Conservation (phyloP, 2,888 invertebrate genomes). For the Sympetrum striolatum region DNA sequence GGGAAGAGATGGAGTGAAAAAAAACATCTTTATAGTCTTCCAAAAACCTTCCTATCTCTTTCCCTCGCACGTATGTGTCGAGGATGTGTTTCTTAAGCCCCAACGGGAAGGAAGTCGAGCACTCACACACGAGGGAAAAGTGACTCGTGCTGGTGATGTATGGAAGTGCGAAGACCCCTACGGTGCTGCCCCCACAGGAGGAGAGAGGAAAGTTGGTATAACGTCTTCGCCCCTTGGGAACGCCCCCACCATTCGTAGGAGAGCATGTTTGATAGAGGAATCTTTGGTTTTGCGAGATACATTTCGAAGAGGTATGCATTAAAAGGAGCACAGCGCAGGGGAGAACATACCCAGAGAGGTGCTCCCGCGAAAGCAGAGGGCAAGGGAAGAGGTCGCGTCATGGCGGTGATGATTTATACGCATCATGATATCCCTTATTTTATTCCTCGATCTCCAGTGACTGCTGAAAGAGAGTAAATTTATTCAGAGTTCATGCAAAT, state of each 20-base stretch:
- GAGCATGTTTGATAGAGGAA: neutral
- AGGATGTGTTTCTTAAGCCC: neutral
- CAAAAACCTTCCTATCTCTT: neutral
- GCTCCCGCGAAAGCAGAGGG: neutral
- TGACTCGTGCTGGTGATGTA: constrained; percentile 30
- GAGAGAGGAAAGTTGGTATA: neutral
- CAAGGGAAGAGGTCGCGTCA: neutral
- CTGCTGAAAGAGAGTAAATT: neutral
- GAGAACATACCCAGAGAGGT: neutral
- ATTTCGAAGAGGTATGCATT: neutral
- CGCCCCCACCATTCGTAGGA: neutral
- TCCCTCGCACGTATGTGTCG: neutral
- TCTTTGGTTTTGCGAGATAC: neutral
- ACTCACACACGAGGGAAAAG: neutral
- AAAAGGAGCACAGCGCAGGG: neutral
- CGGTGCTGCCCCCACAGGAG: neutral
- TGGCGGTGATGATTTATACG: neutral
- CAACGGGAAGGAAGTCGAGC: neutral
- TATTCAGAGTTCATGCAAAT: no score
- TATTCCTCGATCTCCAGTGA: neutral
- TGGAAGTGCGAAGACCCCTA: neutral
- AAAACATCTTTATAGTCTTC: constrained; percentile 19
- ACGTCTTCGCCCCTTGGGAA: neutral
- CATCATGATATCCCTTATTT: neutral
- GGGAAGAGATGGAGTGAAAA: neutral